Base-by-base conservation (phyloP, 2,888 invertebrate species). In the Chloroclystis v-ata region DNA sequence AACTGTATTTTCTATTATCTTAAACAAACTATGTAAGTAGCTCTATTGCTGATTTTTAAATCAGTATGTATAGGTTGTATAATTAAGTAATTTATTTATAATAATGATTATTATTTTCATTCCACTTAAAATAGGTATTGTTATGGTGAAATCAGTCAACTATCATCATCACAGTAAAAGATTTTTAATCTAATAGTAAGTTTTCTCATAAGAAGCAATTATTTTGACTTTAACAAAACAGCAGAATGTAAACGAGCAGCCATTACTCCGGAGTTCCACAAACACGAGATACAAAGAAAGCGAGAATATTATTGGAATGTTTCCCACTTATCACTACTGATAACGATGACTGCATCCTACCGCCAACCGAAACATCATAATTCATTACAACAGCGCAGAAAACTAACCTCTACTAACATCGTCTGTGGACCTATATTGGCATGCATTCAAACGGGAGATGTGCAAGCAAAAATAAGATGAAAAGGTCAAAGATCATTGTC, bases 401-500 rank as follows among this genome's bases (percentile, higher is more conserved):
- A 67, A 68, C 29, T 51, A 43, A 56, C 57, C 67, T 49, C 26
- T 72, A 65, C 2, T 1, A 2, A 6, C 0, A 35, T n/a, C n/a
- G 20, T n/a, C n/a, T 0, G 46, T 52, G 74, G 50, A 54, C 49
- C 41, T 10, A 37, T 24, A 60, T 52, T 71, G 20, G 29, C 28
- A 16, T 65, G 56, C 10, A 7, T 7, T 10, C 2, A 11, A 2
- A 4, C 3, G 26, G 39, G 35, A 59, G 46, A 54, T 73, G 52
- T 44, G 52, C 56, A 47, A 56, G 53, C 62, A 56, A 59, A 62
- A 60, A 55, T 57, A 46, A 48, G 11, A 52, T 46, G 45, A 50
- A 63, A 71, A 75, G 85, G 85, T 86, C 85, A 86, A 84, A 84
- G 84, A 80, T 82, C 85, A 82, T 61, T 63, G 72, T 60, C 75